phyloP scores from a whole-genome alignment of 2,888 invertebrate genomes.

The Lasioglossum morio region DNA sequence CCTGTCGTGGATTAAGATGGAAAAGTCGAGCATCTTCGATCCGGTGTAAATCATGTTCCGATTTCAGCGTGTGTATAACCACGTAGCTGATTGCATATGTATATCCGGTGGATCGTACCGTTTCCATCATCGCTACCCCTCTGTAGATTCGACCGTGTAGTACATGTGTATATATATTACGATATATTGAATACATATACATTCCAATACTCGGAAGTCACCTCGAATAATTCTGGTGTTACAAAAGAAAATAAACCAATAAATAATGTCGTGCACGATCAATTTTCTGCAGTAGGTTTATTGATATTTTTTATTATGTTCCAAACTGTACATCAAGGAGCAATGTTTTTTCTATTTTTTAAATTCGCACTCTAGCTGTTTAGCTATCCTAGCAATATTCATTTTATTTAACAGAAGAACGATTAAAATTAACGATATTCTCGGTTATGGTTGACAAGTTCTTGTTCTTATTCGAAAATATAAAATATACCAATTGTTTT shows the following conservation, averaged over 20 bases:
- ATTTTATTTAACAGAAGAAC: too few species aligned
- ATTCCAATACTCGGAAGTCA: neutral
- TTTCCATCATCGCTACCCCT: constrained; percentile 32
- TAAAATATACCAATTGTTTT: too few species aligned
- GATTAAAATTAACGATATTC: too few species aligned
- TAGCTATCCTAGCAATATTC: too few species aligned
- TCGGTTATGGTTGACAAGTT: too few species aligned
- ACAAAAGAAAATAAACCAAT: neutral
- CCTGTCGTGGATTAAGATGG: constrained; percentile 55
- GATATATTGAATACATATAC: neutral
- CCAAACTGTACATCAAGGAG: too few species aligned
- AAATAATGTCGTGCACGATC: neutral
- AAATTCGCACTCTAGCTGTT: too few species aligned
- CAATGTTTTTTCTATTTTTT: too few species aligned
- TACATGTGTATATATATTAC: neutral
- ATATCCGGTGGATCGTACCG: constrained; percentile 46
- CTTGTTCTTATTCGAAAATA: too few species aligned
- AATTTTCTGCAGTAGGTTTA: neutral
- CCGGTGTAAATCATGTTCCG: constrained; percentile 47
- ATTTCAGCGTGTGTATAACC: constrained; percentile 26
- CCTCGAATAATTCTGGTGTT: neutral
- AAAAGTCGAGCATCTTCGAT: constrained; percentile 43
- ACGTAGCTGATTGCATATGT: constrained; percentile 58
- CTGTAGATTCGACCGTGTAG: neutral
- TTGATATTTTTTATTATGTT: too few species aligned